phyloP scores from a whole-genome alignment of 2,888 invertebrate species.

The Cryptops parisi region DNA sequence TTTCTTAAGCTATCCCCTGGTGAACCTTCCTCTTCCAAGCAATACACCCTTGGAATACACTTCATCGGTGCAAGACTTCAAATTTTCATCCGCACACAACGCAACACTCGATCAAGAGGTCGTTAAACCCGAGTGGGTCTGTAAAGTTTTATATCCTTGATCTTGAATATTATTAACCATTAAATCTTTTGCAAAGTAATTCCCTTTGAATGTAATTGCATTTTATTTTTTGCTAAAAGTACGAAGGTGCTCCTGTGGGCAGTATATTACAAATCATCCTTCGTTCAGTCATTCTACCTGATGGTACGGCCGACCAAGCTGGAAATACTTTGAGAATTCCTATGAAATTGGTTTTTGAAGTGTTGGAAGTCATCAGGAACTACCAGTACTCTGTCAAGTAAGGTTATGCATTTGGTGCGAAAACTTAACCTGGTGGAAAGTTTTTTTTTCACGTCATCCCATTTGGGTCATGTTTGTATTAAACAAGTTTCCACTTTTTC shows the following conservation, averaged over 20 bases:
- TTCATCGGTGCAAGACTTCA: conserved; percentile 25
- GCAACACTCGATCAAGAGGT: conserved; percentile 19
- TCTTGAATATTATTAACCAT: not conserved
- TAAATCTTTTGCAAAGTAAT: not conserved
- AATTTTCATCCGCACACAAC: conserved; percentile 24
- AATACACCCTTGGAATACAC: conserved; percentile 56
- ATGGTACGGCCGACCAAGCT: conserved; percentile 63
- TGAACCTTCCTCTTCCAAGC: conserved; percentile 77
- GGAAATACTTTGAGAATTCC: conserved; percentile 88
- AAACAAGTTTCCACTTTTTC: too few species aligned
- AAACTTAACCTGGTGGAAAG: not conserved
- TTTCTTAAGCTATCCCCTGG: conserved; percentile 54
- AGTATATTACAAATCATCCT: conserved; percentile 38
- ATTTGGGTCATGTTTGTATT: too few species aligned
- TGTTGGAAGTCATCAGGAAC: conserved; percentile 70
- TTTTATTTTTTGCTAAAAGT: conserved; percentile 27
- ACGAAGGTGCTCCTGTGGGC: conserved; percentile 35
- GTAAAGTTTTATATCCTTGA: not conserved
- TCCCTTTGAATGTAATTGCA: not conserved
- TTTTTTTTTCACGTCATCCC: too few species aligned
- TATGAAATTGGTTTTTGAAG: conserved; percentile 71
- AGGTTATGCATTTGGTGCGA: conserved; percentile 11
- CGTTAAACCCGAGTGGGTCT: conserved; percentile 25
- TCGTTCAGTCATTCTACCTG: conserved; percentile 63
- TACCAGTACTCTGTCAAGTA: conserved; percentile 59